Conservation (phyloP, 2,888 invertebrate species). For the Mythimna pallens region DNA sequence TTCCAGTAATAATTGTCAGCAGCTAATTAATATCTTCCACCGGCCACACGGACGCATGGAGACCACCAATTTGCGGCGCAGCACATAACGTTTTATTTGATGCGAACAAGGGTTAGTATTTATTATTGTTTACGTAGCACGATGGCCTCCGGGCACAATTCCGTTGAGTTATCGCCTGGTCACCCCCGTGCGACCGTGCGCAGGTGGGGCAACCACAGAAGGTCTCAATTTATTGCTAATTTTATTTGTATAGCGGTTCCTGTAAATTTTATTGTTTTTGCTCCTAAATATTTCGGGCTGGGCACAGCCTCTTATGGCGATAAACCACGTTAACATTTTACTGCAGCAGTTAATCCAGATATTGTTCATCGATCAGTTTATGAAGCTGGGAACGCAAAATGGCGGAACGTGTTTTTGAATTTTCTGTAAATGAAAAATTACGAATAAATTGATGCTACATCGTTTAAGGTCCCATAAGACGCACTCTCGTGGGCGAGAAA, state of each 20-base stretch:
- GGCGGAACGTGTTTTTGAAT: slow-evolving; percentile 16
- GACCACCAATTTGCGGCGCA: slow-evolving; percentile 71
- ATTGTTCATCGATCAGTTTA: slow-evolving; percentile 31
- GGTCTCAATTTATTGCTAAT: slow-evolving; percentile 88
- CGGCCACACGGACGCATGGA: slow-evolving; percentile 37
- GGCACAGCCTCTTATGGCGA: slow-evolving; percentile 44
- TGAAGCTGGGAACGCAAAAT: slow-evolving; percentile 11
- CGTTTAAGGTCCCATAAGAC: slow-evolving; percentile 52
- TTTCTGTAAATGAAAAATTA: slow-evolving; percentile 38
- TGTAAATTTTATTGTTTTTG: slow-evolving; percentile 77
- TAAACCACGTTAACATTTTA: slow-evolving; percentile 52
- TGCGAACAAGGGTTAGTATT: slow-evolving; percentile 78
- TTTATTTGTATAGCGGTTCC: slow-evolving; percentile 79
- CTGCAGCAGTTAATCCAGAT: slow-evolving; percentile 45
- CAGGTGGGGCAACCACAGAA: slow-evolving; percentile 82
- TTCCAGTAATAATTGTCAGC: slow-evolving; percentile 50
- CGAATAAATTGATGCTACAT: slow-evolving; percentile 43
- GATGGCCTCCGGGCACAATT: slow-evolving; percentile 85
- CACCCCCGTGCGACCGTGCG: slow-evolving; percentile 77
- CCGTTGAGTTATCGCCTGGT: slow-evolving; percentile 85
- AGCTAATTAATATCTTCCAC: slow-evolving; percentile 62
- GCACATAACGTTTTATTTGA: slow-evolving; percentile 79
- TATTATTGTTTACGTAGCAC: slow-evolving; percentile 80
- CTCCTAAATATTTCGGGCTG: slow-evolving; percentile 53
- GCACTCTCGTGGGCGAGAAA: slow-evolving; percentile 51